A percentile compares a stretch with the other conserved stretches of the same genome.
phyloP scores from a whole-genome alignment of 2,797 vertebrate species.

The Sebastolobus altivelis region DNA sequence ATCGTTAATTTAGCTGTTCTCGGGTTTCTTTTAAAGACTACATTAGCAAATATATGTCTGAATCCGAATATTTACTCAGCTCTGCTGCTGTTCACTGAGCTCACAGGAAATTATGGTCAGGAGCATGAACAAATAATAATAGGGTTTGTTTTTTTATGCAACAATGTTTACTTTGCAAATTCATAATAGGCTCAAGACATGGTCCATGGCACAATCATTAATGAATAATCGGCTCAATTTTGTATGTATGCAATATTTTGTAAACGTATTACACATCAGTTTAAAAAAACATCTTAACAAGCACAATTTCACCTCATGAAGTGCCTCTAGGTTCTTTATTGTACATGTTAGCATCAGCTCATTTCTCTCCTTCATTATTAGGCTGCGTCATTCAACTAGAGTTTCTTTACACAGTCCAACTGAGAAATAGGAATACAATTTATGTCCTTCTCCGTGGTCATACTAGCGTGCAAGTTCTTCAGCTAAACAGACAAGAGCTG shows the following conservation, averaged over 20 bases:
- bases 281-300: conserved; percentile 9
- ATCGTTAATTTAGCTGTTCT: not conserved
- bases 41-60: conserved; percentile 12
- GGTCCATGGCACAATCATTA: not conserved
- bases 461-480: conserved; percentile 4
- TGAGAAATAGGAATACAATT: conserved; percentile 14
- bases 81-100: conserved; percentile 3
- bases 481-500: conserved; percentile 2
- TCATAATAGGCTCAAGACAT: not conserved
- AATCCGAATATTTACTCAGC: conserved; percentile 17
- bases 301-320: conserved; percentile 5
- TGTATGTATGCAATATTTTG: conserved; percentile 2
- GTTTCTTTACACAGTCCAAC: conserved; percentile 23
- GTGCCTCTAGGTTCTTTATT: not conserved
- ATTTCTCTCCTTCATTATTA: not conserved
- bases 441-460: not conserved
- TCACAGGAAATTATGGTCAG: conserved; percentile 20
- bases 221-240: not conserved
- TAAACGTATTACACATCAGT: not conserved
- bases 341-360: not conserved
- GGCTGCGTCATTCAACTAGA: conserved; percentile 2
- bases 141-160: not conserved
- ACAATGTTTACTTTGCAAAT: conserved; percentile 28
- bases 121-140: conserved; percentile 3
- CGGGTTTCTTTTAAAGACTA: not conserved